Evolutionary conservation across 1,140 invertebrate species (phyloP).

Genomic region (Ceratina japonica): DNA sequence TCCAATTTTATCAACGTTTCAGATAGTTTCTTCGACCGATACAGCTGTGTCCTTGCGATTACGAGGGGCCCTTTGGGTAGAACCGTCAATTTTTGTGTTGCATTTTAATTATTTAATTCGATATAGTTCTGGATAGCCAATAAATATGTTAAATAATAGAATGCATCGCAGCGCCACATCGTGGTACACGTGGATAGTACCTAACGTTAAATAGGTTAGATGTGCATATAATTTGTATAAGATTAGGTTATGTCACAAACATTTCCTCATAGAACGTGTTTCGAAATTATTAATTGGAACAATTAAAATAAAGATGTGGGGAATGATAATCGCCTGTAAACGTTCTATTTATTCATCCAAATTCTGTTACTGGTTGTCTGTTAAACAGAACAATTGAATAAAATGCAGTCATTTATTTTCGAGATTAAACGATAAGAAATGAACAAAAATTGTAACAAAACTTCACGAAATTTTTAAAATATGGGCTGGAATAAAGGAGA

Average conservation of each 20-base stretch:
- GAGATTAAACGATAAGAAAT: too few relatives aligned
- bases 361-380: too few relatives aligned
- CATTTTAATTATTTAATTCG: slow-evolving; percentile 12
- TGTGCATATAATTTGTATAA: slow-evolving; percentile 2
- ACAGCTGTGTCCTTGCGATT: background rate
- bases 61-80: slow-evolving; percentile 3
- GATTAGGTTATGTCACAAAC: slow-evolving; percentile 31
- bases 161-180: slow-evolving; percentile 35
- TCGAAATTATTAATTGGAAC: background rate
- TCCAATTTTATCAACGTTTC: slow-evolving; percentile 26
- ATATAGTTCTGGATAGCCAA: background rate
- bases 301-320: background rate
- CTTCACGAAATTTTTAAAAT: too few relatives aligned
- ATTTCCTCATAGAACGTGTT: slow-evolving; percentile 8
- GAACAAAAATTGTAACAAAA: too few relatives aligned
- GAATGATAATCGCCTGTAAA: too few relatives aligned
- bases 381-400: too few relatives aligned
- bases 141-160: slow-evolving; percentile 35
- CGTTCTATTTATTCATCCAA: too few relatives aligned
- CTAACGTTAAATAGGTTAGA: slow-evolving; percentile 37
- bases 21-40: background rate
- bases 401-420: too few relatives aligned
- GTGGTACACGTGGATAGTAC: slow-evolving; percentile 24
- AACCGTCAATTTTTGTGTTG: background rate
- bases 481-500: too few relatives aligned